Evolutionary conservation across 2,113 vertebrate genomes (phyloP), one percentile per base, ranked within the genome.

Genomic region (Paramormyrops kingsleyae): DNA sequence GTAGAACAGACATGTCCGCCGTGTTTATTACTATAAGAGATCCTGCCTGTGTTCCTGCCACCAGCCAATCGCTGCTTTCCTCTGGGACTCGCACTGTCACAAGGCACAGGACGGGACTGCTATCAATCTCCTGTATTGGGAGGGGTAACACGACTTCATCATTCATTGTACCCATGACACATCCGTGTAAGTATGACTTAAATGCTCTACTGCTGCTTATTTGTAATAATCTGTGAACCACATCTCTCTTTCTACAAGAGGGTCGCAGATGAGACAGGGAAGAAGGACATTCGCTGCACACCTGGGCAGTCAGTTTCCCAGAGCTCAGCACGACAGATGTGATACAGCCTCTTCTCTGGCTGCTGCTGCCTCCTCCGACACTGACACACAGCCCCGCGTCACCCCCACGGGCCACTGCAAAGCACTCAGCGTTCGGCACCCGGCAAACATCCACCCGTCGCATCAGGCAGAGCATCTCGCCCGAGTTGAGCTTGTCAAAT

Each of bases 1-100:
- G 97, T 74, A 95, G 96, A 46, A 89, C 92, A 0, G 92, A 94
- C 83, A 90, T 83, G 85, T 97, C 96, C 87, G 92, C 93, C 0
- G 95, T 95, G 88, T 94, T 95, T 90, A 98, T 59, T 50, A 97
- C 95, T 90, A 98, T 93, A 9, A 99, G 93, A 42, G 94, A 95
- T 24, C 98, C 99, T 44, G 96, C 96, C 93, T 99, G 97, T 0
- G 97, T 97, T 50, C 99, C 99, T 4, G 96, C 97, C 89, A 99
- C 96, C 90, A 99, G 93, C 98, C 97, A 99, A 90, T 97, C 97
- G 89, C 96, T 95, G 53, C 95, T 91, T 91, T 97, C 96, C 13
- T 91, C 70, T 39, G 96, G 94, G 92, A 98, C 93, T 52, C 93
- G 95, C 70, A 98, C 96, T 10, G 96, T 94, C 47, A 95, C 93